Base-by-base conservation (phyloP, 1,140 invertebrate species). In the Atopsyche davidsoni region DNA sequence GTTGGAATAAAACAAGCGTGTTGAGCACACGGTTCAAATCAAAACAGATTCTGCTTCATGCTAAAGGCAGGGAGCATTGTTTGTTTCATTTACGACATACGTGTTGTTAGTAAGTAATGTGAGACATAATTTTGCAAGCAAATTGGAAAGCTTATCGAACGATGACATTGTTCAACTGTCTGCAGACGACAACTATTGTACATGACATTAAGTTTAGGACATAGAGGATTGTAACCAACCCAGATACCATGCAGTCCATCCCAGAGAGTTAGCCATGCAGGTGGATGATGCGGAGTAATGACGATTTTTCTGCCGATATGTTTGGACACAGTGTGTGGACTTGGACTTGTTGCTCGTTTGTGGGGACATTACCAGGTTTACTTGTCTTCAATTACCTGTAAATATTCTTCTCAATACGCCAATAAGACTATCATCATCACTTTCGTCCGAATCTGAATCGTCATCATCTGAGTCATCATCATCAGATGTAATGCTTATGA, bases 401-500 rank as follows among this genome's bases (percentile, higher is more conserved):
- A 73, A 68, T 56, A 66, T 66, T 64, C 62, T 63, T 64, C 67
- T 73, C 61, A 73, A 68, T 60, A 65, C 68, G 66, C 62, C 63
- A 60, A 72, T 66, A 64, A 69, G 66, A 65, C 74, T 69, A 57
- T 77, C 68, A 58, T 75, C 69, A 56, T 77, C 72, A 60, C 68
- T 66, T 59, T 68, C 66, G 60, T 69, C 63, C 45, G 67, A 65
- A 28, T 74, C 67, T 25, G 75, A 64, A 25, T 75, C 65, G 22
- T 75, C 68, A 17, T 76, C 66, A 34, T 72, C 67, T 25, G 72
- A 63, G 22, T 72, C 62, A 31, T 70, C 60, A 47, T 64, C 58
- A 46, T 65, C 64, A 13, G 6, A 11, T 18, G 19, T 40, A n/a
- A 22, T 49, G 39, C 46, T 66, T 59, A 16, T 42, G 19, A 19